A percentile compares a stretch with the other conserved stretches of the same genome.
phyloP scores from a whole-genome alignment of 2,113 vertebrate species.

The Cathartes aura region DNA sequence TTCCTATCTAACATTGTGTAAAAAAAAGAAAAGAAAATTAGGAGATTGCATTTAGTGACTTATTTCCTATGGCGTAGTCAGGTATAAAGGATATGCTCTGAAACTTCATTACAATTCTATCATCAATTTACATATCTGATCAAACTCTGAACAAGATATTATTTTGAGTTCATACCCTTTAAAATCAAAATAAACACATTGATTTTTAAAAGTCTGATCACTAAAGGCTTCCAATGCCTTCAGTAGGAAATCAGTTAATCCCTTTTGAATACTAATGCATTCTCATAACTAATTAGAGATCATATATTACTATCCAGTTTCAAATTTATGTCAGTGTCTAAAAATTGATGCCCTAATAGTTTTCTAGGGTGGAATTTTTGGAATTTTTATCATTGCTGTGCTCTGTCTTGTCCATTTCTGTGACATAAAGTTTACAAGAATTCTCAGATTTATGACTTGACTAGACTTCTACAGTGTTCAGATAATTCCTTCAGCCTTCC shows the following conservation, averaged over 20 bases:
- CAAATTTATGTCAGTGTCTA: neutral
- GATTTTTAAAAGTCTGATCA: neutral
- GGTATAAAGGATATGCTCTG: neutral
- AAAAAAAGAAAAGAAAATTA: neutral
- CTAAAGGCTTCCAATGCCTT: neutral
- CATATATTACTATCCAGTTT: neutral
- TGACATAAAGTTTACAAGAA: neutral
- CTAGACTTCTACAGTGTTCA: rapidly evolving
- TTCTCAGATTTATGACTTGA: neutral
- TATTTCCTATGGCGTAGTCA: neutral
- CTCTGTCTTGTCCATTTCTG: neutral
- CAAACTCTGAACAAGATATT: neutral
- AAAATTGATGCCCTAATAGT: neutral
- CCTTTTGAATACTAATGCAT: neutral
- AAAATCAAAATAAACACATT: neutral
- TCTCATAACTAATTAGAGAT: neutral
- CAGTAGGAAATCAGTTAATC: neutral
- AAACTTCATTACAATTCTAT: neutral
- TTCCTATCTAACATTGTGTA: neutral
- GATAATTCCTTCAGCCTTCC: neutral
- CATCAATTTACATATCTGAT: neutral
- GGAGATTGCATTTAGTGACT: neutral
- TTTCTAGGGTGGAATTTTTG: neutral
- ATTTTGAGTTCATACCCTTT: neutral
- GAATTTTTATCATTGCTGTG: neutral